Evolutionary conservation across 2,888 invertebrate genomes (phyloP), one percentile per base, ranked within the genome.

Genomic region (Cacoxenus indagator): DNA sequence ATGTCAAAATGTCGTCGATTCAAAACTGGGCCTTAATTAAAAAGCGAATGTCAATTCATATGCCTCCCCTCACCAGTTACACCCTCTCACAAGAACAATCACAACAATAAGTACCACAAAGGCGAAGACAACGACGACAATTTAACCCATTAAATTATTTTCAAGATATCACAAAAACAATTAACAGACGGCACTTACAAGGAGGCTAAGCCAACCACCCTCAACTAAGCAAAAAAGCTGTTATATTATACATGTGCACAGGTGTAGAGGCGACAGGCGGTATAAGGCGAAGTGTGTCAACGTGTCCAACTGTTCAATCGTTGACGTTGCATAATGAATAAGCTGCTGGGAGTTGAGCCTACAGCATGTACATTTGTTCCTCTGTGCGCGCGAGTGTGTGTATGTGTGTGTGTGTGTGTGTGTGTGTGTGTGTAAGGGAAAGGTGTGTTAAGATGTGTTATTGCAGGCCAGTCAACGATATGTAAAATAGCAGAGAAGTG

Each of bases 321-420:
- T 54, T 43, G 54, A 62, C 57, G 55, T 31, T 73, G 62, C 71
- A 73, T 73, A 55, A 73, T 71, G 67, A 61, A 73, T 67, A 48
- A 65, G 48, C 51, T 51, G 57, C 55, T 43, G 29, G 64, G 59
- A 61, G 73, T 66, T 66, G 46, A 57, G 55, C 37, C 8, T 11
- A 37, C 8, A 37, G 2, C 14, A 37, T 37, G 37, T 11, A 11
- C 37, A 8, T 27, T 4, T 48, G 27, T 62, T n/a, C 27, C 8
- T 48, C n/a, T 51, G 27, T 54, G 31, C 54, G 37, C 55, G 37
- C 55, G 37, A 27, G 31, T 24, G 51, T 8, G 17, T 43, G 37
- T 43, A 37, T 51, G 3, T 27, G 65, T 19, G 43, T 37, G 14
- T 37, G 54, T 22, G 26, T 65, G 24, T 64, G 64, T 46, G 64